Conservation (phyloP, 2,113 vertebrate species). For the Pseudopipra pipra region DNA sequence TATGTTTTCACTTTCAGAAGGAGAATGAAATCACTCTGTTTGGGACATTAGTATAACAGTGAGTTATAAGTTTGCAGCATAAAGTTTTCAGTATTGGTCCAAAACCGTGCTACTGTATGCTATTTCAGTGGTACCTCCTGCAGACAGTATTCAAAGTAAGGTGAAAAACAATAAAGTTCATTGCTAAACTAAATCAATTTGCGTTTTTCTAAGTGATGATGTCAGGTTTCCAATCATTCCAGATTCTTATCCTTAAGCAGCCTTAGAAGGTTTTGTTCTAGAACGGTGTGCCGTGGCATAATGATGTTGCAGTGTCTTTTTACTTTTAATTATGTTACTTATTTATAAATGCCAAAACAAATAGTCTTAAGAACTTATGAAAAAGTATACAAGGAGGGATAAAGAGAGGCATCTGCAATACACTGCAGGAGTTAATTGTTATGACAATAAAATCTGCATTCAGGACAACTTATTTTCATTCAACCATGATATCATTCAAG, state of each 20-base stretch:
- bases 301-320: background rate
- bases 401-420: background rate
- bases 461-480: background rate
- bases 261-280: background rate
- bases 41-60: background rate
- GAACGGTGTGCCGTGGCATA: background rate
- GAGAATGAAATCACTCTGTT: background rate
- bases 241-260: background rate
- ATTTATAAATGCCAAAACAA: background rate
- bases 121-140: background rate
- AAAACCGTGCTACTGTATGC: background rate
- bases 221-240: background rate
- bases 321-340: background rate
- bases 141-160: background rate
- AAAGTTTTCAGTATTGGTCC: background rate
- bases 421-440: background rate
- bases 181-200: background rate
- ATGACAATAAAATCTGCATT: background rate
- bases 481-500: background rate
- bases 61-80: background rate
- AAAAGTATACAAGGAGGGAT: background rate
- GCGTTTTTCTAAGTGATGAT: background rate
- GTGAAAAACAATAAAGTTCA: background rate
- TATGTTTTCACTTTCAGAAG: background rate
- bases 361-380: background rate